Evolutionary conservation across 2,113 vertebrate species (phyloP), one percentile per base, ranked within the genome.

Genomic region (Coryphaenoides rupestris): DNA sequence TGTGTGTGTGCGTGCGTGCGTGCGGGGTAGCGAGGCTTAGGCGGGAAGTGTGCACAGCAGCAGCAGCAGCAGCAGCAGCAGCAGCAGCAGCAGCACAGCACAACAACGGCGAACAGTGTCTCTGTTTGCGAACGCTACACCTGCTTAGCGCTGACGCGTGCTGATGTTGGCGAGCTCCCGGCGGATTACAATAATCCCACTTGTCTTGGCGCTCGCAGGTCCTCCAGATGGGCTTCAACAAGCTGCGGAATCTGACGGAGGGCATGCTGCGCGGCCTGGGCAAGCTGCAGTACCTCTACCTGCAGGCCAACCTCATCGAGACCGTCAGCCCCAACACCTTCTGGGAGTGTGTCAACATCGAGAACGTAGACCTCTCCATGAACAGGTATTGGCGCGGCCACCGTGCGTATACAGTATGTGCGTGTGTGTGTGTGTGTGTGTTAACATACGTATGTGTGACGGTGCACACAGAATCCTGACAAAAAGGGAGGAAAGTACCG

Each of bases 341-440:
- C 89, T 93, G 95, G 93, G 97, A 98, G 83, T 98, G 96, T 75
- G 95, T 93, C 71, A 96, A 93, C 83, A 92, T 99, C 23, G 90
- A 97, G 90, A 99, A 98, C 79, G 92, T 99, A 47, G 97, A 99
- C 88, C 92, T 99, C 64, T 99, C 97, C 82, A 96, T 98, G 97
- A 99, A 99, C 90, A 94, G 84, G 87, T 89, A 74, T 3, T 12
- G 12, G 33, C 26, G 24, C 5, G 40, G 1, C n/a, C n/a, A n/a
- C n/a, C n/a, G n/a, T n/a, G n/a, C n/a, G n/a, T n/a, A n/a, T n/a
- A n/a, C 6, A 21, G 7, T 24, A 45, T 62, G 7, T 22, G 60
- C 24, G 3, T 58, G 60, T 50, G 3, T 58, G 17, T 21, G 2
- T 49, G 55, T 55, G 75, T 28, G 19, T 59, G 55, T 24, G 52